A percentile compares a stretch with the other conserved stretches of the same genome.
Conservation (phyloP, 2,113 vertebrate species). For the Terrapene triunguis region DNA sequence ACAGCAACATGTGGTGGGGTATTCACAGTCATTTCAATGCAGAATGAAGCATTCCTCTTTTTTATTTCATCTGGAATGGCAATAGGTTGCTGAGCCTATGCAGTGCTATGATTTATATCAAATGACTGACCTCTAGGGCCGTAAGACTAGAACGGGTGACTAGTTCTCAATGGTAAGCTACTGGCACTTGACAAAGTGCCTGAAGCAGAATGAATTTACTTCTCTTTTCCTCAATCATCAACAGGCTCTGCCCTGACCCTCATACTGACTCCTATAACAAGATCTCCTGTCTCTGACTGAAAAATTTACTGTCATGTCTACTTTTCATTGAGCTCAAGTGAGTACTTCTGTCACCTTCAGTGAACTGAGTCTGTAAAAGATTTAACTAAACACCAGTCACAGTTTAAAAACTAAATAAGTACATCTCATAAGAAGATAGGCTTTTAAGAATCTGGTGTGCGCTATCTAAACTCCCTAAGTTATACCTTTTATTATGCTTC, state of each 20-base stretch:
- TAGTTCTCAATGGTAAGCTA: slow-evolving; percentile 99
- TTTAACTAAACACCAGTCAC: slow-evolving; percentile 82
- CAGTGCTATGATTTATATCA: slow-evolving; percentile 93
- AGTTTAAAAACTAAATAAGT: slow-evolving; percentile 74
- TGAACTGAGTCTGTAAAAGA: slow-evolving; percentile 82
- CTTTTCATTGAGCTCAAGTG: slow-evolving; percentile 95
- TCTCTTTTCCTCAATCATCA: slow-evolving; percentile 99
- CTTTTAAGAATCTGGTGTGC: background rate
- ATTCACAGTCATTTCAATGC: slow-evolving; percentile 82
- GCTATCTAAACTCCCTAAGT: background rate
- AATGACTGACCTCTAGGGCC: slow-evolving; percentile 97
- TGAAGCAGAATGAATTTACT: slow-evolving; percentile 99
- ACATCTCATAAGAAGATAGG: slow-evolving; percentile 41
- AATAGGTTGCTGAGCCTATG: slow-evolving; percentile 88
- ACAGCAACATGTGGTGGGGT: slow-evolving; percentile 85
- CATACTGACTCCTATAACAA: slow-evolving; percentile 99
- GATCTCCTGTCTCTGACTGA: slow-evolving; percentile 98
- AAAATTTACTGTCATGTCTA: slow-evolving; percentile 97
- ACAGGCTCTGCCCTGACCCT: slow-evolving; percentile 99
- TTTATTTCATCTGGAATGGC: slow-evolving; percentile 86
- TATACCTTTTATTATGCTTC: background rate
- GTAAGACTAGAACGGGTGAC: slow-evolving; percentile 98
- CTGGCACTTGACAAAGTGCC: slow-evolving; percentile 99
- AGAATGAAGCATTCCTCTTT: slow-evolving; percentile 81
- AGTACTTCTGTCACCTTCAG: slow-evolving; percentile 97